phyloP scores from a whole-genome alignment of 2,888 invertebrate species.

The Abrostola triplasia region DNA sequence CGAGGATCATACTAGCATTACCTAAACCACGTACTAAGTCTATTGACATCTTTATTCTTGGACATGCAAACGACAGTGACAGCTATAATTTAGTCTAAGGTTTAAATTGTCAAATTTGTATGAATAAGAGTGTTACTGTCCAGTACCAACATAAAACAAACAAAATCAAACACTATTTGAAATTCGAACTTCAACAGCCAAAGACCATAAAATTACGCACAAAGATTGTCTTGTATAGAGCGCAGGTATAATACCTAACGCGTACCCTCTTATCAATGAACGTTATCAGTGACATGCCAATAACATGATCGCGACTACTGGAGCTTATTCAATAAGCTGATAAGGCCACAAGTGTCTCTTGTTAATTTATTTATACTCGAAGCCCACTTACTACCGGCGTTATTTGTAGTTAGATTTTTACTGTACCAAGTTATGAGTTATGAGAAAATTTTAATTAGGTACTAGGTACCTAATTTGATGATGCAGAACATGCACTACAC shows the following conservation, averaged over 20 bases:
- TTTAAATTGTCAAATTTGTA: too few relatives aligned
- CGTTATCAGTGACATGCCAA: constrained; percentile 49
- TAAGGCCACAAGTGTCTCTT: constrained; percentile 44
- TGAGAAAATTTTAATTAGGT: too few relatives aligned
- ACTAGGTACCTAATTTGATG: too few relatives aligned
- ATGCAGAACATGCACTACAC: too few relatives aligned
- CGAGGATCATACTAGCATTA: too few relatives aligned
- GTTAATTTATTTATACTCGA: constrained; percentile 48
- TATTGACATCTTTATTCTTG: too few relatives aligned
- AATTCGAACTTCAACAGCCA: background rate
- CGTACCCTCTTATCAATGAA: constrained; percentile 21
- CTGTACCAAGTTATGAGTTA: too few relatives aligned
- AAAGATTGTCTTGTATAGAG: constrained; percentile 20
- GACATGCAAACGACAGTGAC: too few relatives aligned
- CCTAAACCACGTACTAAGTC: too few relatives aligned
- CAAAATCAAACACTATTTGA: too few relatives aligned
- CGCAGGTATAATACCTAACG: constrained; percentile 9
- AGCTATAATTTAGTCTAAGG: too few relatives aligned
- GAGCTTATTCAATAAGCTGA: constrained; percentile 52
- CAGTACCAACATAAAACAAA: background rate
- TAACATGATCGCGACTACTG: constrained; percentile 51
- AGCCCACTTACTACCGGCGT: constrained; percentile 9
- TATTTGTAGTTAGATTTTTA: background rate
- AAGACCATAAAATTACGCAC: constrained; percentile 5
- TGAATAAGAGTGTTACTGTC: too few relatives aligned